Evolutionary conservation across 2,113 vertebrate species (phyloP).

Genomic region (Myotis yumanensis): DNA sequence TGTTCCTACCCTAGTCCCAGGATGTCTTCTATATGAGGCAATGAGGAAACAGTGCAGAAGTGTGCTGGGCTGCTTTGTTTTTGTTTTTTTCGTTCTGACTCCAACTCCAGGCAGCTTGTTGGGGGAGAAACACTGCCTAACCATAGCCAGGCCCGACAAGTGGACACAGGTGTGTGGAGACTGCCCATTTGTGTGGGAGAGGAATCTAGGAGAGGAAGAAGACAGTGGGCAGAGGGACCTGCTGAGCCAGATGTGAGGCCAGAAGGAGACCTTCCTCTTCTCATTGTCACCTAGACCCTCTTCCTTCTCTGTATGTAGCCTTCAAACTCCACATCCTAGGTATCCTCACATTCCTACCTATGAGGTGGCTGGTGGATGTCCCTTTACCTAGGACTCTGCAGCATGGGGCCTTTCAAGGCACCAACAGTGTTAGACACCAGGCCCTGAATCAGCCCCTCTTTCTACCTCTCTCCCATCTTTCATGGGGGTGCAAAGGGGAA

Average conservation of each 20-base stretch:
- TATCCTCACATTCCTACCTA: background rate
- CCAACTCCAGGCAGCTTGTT: background rate
- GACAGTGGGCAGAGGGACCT: background rate
- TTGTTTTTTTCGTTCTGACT: conserved; percentile 22
- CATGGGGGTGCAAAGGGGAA: background rate
- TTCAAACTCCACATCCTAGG: no score
- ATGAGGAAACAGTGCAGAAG: conserved; percentile 31
- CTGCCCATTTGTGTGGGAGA: conserved; percentile 34
- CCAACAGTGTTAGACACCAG: background rate
- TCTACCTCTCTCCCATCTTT: background rate
- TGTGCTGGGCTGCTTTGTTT: conserved; percentile 17
- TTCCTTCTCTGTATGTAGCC: background rate
- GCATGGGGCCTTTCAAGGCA: background rate
- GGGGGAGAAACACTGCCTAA: background rate
- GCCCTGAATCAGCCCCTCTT: background rate
- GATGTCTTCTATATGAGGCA: conserved; percentile 14
- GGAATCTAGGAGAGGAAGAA: conserved; percentile 56
- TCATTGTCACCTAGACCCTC: background rate
- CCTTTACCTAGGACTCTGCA: background rate
- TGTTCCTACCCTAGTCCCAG: background rate
- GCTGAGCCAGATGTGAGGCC: background rate
- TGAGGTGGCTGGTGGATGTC: background rate
- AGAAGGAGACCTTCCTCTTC: conserved; percentile 60
- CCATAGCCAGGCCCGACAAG: background rate
- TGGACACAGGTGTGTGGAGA: conserved; percentile 57